phyloP scores from a whole-genome alignment of 2,888 invertebrate genomes.

The Drosophila prostipennis region DNA sequence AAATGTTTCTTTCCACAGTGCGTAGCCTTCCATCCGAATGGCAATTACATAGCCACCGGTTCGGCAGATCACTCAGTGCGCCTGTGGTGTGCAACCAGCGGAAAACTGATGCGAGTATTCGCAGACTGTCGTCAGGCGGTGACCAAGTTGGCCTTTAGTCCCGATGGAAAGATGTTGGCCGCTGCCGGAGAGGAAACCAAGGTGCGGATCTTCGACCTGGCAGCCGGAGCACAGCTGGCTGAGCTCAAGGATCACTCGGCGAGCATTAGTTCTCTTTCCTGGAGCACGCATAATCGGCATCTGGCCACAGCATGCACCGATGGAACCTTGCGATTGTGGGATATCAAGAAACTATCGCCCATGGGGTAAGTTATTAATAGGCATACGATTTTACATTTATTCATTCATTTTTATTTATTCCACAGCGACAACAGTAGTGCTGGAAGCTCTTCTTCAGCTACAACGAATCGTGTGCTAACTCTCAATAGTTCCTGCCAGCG shows the following conservation, averaged over 20 bases:
- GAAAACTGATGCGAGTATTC: conserved; percentile 91
- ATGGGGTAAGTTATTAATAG: conserved; percentile 55
- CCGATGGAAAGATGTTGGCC: conserved; percentile 92
- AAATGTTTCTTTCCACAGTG: conserved; percentile 60
- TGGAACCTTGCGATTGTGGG: conserved; percentile 88
- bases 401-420: too few species aligned
- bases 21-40: conserved; percentile 95
- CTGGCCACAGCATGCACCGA: conserved; percentile 89
- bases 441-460: conserved; percentile 63
- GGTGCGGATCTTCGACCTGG: conserved; percentile 88
- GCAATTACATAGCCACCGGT: conserved; percentile 94
- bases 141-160: conserved; percentile 92
- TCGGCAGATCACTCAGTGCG: conserved; percentile 95
- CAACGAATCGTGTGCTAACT: conserved; percentile 76
- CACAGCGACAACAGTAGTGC: conserved; percentile 60
- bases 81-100: conserved; percentile 94
- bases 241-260: conserved; percentile 87
- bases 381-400: rapidly evolving
- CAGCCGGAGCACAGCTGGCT: conserved; percentile 86
- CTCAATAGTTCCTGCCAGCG: conserved; percentile 79
- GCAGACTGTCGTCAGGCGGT: conserved; percentile 91
- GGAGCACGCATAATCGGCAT: conserved; percentile 86
- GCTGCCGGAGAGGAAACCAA: conserved; percentile 90
- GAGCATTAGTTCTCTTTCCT: conserved; percentile 86
- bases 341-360: conserved; percentile 83